phyloP scores from a whole-genome alignment of 2,888 invertebrate genomes.

The Ditylenchus weischeri region DNA sequence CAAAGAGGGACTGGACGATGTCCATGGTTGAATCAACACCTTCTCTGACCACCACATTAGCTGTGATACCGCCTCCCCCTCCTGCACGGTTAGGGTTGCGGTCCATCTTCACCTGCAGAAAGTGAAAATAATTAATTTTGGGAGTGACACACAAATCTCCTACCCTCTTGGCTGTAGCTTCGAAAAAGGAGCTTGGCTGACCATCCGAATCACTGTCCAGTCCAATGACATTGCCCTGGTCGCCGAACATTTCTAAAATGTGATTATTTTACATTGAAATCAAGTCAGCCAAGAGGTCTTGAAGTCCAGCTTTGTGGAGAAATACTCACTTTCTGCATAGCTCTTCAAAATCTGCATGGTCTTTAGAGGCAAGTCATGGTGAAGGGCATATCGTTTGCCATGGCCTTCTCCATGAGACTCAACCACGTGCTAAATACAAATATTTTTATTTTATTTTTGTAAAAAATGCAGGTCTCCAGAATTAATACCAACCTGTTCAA shows the following conservation, averaged over 20 bases:
- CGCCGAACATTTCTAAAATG: slow-evolving; percentile 7
- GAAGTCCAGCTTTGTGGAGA: too few relatives aligned
- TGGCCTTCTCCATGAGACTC: background rate
- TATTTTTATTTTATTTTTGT: background rate
- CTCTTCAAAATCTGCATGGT: background rate
- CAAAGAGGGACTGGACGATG: too few relatives aligned
- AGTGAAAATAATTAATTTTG: too few relatives aligned
- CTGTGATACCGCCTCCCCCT: too few relatives aligned
- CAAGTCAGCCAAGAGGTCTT: too few relatives aligned
- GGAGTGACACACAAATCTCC: too few relatives aligned
- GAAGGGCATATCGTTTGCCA: background rate
- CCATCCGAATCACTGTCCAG: slow-evolving; percentile 16
- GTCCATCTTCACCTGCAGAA: too few relatives aligned
- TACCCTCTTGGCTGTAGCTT: slow-evolving; percentile 7
- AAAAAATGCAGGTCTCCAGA: background rate
- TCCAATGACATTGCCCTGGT: background rate
- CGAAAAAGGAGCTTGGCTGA: slow-evolving; percentile 2
- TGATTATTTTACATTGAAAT: too few relatives aligned
- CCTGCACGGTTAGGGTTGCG: too few relatives aligned
- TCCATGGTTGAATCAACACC: too few relatives aligned
- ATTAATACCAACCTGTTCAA: background rate
- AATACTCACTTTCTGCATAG: slow-evolving; percentile 5
- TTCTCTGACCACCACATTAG: too few relatives aligned
- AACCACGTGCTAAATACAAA: background rate
- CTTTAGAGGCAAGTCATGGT: background rate